Percentiles rank a stretch among this genome's conserved stretches.
These are phyloP conservation scores for Notothenia coriiceps DNA, from an alignment of 2,113 vertebrate species.

Conservation along the genomic window DNA sequence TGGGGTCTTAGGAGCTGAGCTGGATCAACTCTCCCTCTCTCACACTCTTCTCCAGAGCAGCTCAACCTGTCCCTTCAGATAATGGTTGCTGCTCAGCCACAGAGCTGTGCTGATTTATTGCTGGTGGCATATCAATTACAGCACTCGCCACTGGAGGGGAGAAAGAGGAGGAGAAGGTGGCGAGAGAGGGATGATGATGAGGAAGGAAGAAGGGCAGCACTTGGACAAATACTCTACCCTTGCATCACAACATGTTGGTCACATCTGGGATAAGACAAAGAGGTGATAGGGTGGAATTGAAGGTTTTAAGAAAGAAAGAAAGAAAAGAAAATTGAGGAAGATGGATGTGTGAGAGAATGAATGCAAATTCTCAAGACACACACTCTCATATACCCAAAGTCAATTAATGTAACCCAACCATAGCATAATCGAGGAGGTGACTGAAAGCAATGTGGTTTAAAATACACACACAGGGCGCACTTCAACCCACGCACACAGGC, in stretches of 20 bases:
- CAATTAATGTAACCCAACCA: constrained; percentile 35
- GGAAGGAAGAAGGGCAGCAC: constrained; percentile 37
- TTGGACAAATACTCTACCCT: constrained; percentile 51
- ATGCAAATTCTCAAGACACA: constrained; percentile 45
- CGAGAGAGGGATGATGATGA: constrained; percentile 49
- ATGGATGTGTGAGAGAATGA: background rate
- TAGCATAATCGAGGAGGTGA: constrained; percentile 5
- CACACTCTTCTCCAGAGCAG: constrained; percentile 59
- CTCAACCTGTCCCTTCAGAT: constrained; percentile 79
- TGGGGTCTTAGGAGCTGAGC: constrained; percentile 33
- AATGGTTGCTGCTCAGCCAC: constrained; percentile 58
- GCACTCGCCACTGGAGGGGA: constrained; percentile 59
- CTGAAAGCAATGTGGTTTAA: constrained; percentile 24
- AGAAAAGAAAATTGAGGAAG: background rate
- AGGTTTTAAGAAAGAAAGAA: background rate
- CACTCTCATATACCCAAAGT: constrained; percentile 21
- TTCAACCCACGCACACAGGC: constrained; percentile 3
- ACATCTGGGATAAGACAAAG: constrained; percentile 42
- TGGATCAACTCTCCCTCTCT: constrained; percentile 51
- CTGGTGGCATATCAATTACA: constrained; percentile 84
- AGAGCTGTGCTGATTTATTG: constrained; percentile 80
- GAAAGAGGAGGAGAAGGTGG: constrained; percentile 58
- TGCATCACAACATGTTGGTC: constrained; percentile 69
- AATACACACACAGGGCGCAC: constrained; percentile 32
- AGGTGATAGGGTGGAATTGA: constrained; percentile 3